These are phyloP conservation scores for Drosophila merina DNA, from an alignment of 2,888 invertebrate genomes.

Conservation along the genomic window DNA sequence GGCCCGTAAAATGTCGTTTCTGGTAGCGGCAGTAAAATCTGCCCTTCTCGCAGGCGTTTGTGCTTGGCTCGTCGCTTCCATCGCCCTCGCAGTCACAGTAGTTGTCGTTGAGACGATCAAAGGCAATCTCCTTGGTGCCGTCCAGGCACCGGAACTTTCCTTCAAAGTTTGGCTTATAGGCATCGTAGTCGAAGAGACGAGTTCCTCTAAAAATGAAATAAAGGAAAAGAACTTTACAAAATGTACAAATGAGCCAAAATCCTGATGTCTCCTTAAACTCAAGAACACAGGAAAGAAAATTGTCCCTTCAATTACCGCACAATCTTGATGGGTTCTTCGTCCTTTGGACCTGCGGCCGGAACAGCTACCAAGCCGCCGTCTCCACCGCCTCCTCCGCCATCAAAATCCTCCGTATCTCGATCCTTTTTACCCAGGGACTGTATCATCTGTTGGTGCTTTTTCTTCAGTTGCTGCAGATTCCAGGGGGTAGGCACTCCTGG, in stretches of 20 bases:
- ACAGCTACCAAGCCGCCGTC: slow-evolving; percentile 5
- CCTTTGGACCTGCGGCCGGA: slow-evolving; percentile 19
- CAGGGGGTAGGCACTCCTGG: slow-evolving; percentile 80
- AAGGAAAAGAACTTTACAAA: background rate
- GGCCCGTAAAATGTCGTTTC: slow-evolving; percentile 82
- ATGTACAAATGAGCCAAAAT: background rate
- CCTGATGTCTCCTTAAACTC: no score
- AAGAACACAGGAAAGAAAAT: no score
- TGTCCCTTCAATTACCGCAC: slow-evolving; percentile 65
- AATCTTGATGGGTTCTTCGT: slow-evolving; percentile 74
- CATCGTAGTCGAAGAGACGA: slow-evolving; percentile 83
- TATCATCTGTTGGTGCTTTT: slow-evolving; percentile 69
- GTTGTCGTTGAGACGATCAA: slow-evolving; percentile 90
- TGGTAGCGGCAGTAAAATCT: slow-evolving; percentile 90
- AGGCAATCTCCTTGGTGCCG: slow-evolving; percentile 85
- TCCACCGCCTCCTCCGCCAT: slow-evolving; percentile 43
- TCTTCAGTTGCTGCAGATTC: slow-evolving; percentile 73
- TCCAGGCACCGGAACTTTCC: slow-evolving; percentile 84
- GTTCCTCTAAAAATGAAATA: slow-evolving; percentile 79
- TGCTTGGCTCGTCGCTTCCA: slow-evolving; percentile 92
- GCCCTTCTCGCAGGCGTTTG: slow-evolving; percentile 94
- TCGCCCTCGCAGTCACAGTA: slow-evolving; percentile 93
- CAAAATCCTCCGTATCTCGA: slow-evolving; percentile 62
- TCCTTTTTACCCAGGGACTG: slow-evolving; percentile 67
- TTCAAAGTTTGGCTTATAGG: slow-evolving; percentile 83